Conservation (phyloP, 1,140 invertebrate species). For the Eciton burchellii region DNA sequence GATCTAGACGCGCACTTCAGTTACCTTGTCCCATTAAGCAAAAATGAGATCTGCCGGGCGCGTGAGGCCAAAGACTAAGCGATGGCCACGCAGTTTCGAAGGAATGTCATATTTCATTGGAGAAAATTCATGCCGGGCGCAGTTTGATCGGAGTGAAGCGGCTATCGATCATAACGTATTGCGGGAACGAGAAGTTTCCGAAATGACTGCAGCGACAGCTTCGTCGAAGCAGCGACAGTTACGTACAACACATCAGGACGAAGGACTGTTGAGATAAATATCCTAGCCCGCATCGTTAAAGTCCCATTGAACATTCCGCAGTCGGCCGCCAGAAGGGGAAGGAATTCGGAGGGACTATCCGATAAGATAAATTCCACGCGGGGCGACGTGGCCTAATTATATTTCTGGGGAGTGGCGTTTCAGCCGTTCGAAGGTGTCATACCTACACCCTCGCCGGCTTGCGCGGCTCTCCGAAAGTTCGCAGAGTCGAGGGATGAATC, state of each 20-base stretch:
- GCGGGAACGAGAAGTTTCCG: background rate
- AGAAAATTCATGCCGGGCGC: too few species aligned
- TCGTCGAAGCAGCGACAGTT: background rate
- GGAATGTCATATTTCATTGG: background rate
- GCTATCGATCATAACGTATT: background rate
- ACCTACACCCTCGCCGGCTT: constrained; percentile 45
- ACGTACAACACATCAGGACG: background rate
- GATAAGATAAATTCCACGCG: constrained; percentile 25
- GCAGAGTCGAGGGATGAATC: constrained; percentile 61
- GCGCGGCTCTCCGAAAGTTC: constrained; percentile 47
- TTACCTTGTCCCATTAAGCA: background rate
- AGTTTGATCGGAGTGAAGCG: background rate
- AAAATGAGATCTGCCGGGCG: background rate
- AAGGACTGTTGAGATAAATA: constrained; percentile 33
- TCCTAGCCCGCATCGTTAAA: constrained; percentile 42
- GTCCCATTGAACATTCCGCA: background rate
- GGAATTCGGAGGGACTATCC: constrained; percentile 46
- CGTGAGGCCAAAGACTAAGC: background rate
- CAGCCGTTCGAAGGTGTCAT: constrained; percentile 61
- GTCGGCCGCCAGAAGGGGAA: background rate
- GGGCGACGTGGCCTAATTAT: constrained; percentile 65
- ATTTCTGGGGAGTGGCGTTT: constrained; percentile 72
- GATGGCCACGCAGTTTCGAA: background rate
- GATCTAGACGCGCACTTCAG: background rate
- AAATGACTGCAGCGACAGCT: background rate